Evolutionary conservation across 2,888 invertebrate genomes (phyloP).

Genomic region (Monochamus alternatus): DNA sequence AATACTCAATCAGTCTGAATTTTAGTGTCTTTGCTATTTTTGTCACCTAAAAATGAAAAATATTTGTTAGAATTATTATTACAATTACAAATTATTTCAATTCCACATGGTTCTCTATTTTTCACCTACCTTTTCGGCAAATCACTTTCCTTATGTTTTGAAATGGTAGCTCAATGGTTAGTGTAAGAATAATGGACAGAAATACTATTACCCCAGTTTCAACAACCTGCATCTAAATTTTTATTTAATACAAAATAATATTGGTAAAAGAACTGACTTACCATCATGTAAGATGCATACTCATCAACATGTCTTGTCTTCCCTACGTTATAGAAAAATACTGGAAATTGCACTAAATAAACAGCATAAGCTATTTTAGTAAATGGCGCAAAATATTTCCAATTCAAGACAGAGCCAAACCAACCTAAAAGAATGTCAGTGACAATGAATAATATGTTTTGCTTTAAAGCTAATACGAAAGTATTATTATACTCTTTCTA

Average conservation of each 20-base stretch:
- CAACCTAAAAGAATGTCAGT: slow-evolving; percentile 64
- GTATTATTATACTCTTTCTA: too few relatives aligned
- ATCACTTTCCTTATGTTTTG: slow-evolving; percentile 74
- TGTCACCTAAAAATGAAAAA: too few relatives aligned
- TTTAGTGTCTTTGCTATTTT: too few relatives aligned
- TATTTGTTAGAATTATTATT: too few relatives aligned
- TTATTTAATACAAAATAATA: slow-evolving; percentile 1
- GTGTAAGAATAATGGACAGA: slow-evolving; percentile 72
- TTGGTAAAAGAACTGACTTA: slow-evolving; percentile 60
- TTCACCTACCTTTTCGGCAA: slow-evolving; percentile 32
- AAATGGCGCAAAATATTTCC: slow-evolving; percentile 74
- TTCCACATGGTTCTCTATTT: neutral
- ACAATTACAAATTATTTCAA: too few relatives aligned
- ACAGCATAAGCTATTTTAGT: slow-evolving; percentile 77
- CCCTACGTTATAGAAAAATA: slow-evolving; percentile 79
- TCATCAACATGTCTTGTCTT: slow-evolving; percentile 72
- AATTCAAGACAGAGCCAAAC: slow-evolving; percentile 73
- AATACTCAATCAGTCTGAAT: too few relatives aligned
- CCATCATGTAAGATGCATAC: slow-evolving; percentile 73
- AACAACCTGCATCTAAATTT: slow-evolving; percentile 72
- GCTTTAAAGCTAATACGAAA: too few relatives aligned
- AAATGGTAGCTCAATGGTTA: slow-evolving; percentile 76
- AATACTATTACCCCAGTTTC: slow-evolving; percentile 71
- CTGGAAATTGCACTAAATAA: slow-evolving; percentile 77
- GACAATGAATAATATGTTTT: neutral